These are phyloP conservation scores for Tonatia bakeri DNA, from an alignment of 2,113 vertebrate species.

Conservation along the genomic window DNA sequence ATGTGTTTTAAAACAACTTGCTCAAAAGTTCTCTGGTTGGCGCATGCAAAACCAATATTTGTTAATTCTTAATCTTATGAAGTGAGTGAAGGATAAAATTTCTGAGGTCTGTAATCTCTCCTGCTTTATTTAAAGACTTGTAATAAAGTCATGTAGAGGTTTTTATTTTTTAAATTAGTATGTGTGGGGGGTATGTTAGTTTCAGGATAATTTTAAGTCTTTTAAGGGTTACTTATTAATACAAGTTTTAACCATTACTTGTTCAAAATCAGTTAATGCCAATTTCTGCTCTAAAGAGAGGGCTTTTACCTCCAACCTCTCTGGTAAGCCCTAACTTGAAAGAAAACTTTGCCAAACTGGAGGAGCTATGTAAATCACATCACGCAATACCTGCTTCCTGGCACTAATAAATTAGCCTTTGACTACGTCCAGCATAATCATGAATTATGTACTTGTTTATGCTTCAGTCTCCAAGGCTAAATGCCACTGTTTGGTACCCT, in stretches of 20 bases:
- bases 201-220: slow-evolving; percentile 17
- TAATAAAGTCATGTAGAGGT: not conserved
- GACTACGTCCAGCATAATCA: not conserved
- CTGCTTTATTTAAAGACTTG: slow-evolving; percentile 20
- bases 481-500: not conserved
- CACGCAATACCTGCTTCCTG: not conserved
- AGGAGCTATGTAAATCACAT: not conserved
- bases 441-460: slow-evolving; percentile 16
- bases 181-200: not conserved
- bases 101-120: slow-evolving; percentile 1
- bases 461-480: not conserved
- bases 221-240: not conserved
- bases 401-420: not conserved
- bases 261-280: not conserved
- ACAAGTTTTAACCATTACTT: not conserved
- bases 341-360: not conserved
- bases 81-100: not conserved
- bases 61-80: not conserved
- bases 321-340: not conserved
- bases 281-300: not conserved
- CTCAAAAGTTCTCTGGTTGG: not conserved
- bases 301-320: not conserved
- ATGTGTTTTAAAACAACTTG: slow-evolving; percentile 16
- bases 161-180: not conserved
- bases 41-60: not conserved